Base-by-base conservation (phyloP, 2,113 vertebrate species). In the Chamaetylas fuelleborni region DNA sequence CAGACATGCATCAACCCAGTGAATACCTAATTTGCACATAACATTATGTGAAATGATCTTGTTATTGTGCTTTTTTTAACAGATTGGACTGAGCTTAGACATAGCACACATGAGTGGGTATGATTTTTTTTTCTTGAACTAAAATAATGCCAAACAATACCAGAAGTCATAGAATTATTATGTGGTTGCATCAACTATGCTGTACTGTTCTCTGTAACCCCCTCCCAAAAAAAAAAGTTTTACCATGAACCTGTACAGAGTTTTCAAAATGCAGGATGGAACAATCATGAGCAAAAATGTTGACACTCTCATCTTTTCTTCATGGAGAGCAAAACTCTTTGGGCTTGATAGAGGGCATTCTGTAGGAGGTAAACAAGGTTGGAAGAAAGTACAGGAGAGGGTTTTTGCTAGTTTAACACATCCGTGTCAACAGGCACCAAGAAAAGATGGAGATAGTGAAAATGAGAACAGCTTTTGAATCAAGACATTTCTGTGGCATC, bases 241-340 rank as follows among this genome's bases (percentile, higher is more conserved):
- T 60, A 16, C 38, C 0, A 0, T 26, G 5, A 79, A 25, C 9
- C 14, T 62, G 5, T 29, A 57, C 6, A 47, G 12, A 81, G 25
- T 82, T 80, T 79, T n/a, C 40, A 76, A 84, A 82, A 71, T 17
- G 43, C 4, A 28, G 31, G 13, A 13, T 61, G 10, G 19, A 89
- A 85, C 7, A 87, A 79, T 20, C n/a, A 67, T 19, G 4, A 90
- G 5, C 5, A 72, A 81, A 92, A 81, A 47, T 25, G 9, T 33
- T 34, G 48, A 56, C 14, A 18, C 3, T 43, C 12, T 8, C 5
- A 1, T 42, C 15, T 56, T 81, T 74, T 28, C 36, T 65, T 71
- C 34, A 53, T 3, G 6, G 23, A 76, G 5, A 72, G 8, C 19
- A 82, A 90, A 84, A 76, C 19, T 38, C 33, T n/a, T 67, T 31